Evolutionary conservation across 2,888 invertebrate genomes (phyloP).

Genomic region (Agriopis marginaria): DNA sequence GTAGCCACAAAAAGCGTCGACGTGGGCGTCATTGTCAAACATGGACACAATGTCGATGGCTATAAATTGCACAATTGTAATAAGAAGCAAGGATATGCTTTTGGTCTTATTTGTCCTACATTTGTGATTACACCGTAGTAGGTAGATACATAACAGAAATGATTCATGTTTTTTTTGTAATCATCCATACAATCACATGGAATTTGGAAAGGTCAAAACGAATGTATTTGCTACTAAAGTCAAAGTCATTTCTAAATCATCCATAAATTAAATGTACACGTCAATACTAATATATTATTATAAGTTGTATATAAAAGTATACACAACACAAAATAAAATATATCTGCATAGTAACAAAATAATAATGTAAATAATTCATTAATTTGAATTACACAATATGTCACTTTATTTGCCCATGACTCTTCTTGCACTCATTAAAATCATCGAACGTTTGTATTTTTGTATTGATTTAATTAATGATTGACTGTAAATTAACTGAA

Average conservation of each 20-base stretch:
- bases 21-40: neutral
- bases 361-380: no score
- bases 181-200: slow-evolving; percentile 7
- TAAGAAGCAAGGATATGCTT: slow-evolving; percentile 2
- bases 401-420: no score
- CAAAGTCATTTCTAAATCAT: neutral
- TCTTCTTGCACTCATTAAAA: no score
- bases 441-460: no score
- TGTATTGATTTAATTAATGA: no score
- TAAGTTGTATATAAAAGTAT: no score
- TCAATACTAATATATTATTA: no score
- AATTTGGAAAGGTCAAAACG: neutral
- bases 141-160: neutral
- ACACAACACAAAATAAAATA: no score
- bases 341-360: no score
- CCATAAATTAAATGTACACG: no score
- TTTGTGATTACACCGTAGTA: neutral
- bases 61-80: slow-evolving; percentile 2
- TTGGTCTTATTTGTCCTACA: neutral
- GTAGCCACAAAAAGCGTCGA: neutral
- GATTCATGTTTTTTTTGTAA: neutral
- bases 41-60: neutral
- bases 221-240: neutral
- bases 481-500: no score
- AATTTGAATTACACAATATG: no score